Evolutionary conservation across 2,888 invertebrate species (phyloP), one percentile per base, ranked within the genome.

Genomic region (Agriopis leucophaearia): DNA sequence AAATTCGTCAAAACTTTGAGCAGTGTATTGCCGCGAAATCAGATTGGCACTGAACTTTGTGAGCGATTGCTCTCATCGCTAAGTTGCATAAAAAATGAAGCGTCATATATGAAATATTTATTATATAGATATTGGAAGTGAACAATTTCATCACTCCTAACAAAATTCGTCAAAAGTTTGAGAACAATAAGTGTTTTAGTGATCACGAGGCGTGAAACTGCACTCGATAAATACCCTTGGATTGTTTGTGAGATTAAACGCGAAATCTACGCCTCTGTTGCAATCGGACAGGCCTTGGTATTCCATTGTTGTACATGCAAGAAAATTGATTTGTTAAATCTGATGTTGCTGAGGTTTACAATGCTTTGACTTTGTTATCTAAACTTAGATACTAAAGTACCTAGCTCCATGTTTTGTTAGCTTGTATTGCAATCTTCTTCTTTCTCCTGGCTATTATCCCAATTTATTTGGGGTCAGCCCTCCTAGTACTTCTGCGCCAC

Each of bases 191-290:
- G 57, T 57, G 27, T 44, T 42, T 70, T 55, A 68, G 59, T 64
- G 65, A 48, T 72, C 64, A 61, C 71, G 59, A 72, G 65, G 79
- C 80, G 76, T 79, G 77, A 80, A 81, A 74, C 74, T 70, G 73
- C 69, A 71, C 77, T 73, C 55, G 74, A 78, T 74, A 52, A 52
- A 76, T 82, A 80, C 77, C 86, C 88, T 87, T 88, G 87, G 83
- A 82, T 82, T 64, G 73, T 68, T 76, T 66, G 75, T 65, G 76
- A 85, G 87, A 86, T 86, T 84, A 79, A 77, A 77, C 76, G 74
- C 81, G 80, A 81, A 86, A 81, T 83, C 83, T 81, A 76, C 74
- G 72, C 74, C 72, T 70, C 61, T 66, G 64, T 74, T 74, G 84
- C 79, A 85, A 83, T 73, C 70, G 71, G 47, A 5, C 27, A 27